These are phyloP conservation scores for Calliopum simillimum DNA, from an alignment of 2,888 invertebrate genomes.

Conservation along the genomic window DNA sequence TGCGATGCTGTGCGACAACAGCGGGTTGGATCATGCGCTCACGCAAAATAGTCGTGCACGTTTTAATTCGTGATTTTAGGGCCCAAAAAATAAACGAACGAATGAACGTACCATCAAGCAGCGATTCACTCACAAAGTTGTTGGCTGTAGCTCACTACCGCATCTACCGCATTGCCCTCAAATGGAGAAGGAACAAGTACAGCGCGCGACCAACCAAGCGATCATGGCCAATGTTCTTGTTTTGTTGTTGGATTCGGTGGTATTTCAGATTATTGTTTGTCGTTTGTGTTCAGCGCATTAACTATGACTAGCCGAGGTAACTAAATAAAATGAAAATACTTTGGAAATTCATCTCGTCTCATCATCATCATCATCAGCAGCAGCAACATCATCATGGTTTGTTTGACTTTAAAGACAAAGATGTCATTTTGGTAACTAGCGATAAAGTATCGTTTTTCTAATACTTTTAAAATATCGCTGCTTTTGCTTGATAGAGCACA, in stretches of 20 bases:
- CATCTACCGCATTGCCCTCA: neutral
- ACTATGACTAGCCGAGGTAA: neutral
- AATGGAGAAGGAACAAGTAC: neutral
- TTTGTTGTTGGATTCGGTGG: slow-evolving; percentile 19
- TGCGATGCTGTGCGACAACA: slow-evolving; percentile 2
- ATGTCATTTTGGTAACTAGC: no score
- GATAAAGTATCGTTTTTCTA: no score
- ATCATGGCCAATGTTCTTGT: slow-evolving; percentile 24
- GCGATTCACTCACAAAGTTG: neutral
- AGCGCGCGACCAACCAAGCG: slow-evolving; percentile 17
- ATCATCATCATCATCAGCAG: neutral
- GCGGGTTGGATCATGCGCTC: slow-evolving; percentile 64
- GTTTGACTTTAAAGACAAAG: no score
- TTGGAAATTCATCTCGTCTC: slow-evolving; percentile 36
- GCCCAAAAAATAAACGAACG: slow-evolving; percentile 29
- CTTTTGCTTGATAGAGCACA: no score
- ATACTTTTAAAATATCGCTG: no score
- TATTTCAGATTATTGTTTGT: no score
- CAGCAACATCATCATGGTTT: neutral
- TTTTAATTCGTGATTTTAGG: slow-evolving; percentile 65
- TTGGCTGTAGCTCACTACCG: neutral
- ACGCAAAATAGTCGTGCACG: slow-evolving; percentile 68
- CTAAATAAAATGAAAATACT: slow-evolving; percentile 20
- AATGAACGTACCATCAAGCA: neutral
- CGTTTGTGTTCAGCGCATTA: neutral